phyloP scores from a whole-genome alignment of 2,888 invertebrate species.

The Cryptophagus acutangulus region DNA sequence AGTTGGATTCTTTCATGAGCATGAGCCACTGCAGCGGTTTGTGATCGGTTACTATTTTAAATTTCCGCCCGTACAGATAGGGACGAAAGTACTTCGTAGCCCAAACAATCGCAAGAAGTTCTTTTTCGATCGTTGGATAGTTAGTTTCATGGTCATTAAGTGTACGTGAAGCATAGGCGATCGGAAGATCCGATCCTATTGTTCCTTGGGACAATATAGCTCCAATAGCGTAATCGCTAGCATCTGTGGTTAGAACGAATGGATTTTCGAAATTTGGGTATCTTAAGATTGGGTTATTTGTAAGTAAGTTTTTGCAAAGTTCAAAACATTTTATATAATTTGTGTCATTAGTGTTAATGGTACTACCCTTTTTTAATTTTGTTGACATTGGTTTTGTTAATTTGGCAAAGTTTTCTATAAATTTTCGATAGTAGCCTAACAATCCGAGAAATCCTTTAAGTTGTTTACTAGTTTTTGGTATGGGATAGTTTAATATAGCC shows the following conservation, averaged over 20 bases:
- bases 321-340: slow-evolving; percentile 2
- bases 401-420: slow-evolving; percentile 12
- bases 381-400: slow-evolving; percentile 8
- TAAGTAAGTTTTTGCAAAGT: slow-evolving; percentile 12
- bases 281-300: slow-evolving; percentile 19
- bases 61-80: slow-evolving; percentile 18
- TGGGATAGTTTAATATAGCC: neutral
- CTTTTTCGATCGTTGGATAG: slow-evolving; percentile 25
- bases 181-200: slow-evolving; percentile 33
- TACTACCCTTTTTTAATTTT: slow-evolving; percentile 1
- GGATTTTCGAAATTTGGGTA: slow-evolving; percentile 31
- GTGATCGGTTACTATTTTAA: slow-evolving; percentile 15
- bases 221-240: slow-evolving; percentile 30
- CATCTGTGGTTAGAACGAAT: slow-evolving; percentile 35
- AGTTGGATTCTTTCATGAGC: slow-evolving; percentile 13
- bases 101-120: slow-evolving; percentile 10
- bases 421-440: slow-evolving; percentile 11
- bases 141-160: slow-evolving; percentile 30
- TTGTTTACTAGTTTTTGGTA: slow-evolving; percentile 1
- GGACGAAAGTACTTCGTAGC: slow-evolving; percentile 5
- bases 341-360: neutral
- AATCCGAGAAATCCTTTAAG: slow-evolving; percentile 9
- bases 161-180: slow-evolving; percentile 33
- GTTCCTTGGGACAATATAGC: slow-evolving; percentile 34
- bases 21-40: slow-evolving; percentile 8